phyloP scores from a whole-genome alignment of 2,797 vertebrate species.

The Anas capensis region DNA sequence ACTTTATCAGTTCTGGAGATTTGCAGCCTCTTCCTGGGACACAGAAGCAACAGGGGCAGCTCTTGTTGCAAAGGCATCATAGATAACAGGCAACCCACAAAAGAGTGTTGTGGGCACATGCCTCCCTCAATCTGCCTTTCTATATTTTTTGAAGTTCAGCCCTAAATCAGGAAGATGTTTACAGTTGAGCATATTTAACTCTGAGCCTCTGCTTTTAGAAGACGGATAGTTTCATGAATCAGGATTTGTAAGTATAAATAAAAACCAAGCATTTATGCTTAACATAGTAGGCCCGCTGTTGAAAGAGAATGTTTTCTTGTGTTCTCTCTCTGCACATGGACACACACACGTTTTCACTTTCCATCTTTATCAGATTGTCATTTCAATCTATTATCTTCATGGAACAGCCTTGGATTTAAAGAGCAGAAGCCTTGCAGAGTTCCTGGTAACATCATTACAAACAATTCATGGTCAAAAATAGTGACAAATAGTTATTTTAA shows the following conservation, averaged over 20 bases:
- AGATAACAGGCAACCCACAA: not conserved
- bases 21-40: not conserved
- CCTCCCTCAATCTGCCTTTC: not conserved
- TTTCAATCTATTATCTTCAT: not conserved
- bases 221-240: not conserved
- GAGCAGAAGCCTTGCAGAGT: not conserved
- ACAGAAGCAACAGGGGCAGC: not conserved
- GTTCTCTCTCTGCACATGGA: not conserved
- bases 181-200: not conserved
- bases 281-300: not conserved
- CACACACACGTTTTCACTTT: not conserved
- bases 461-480: not conserved
- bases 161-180: not conserved
- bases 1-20: not conserved
- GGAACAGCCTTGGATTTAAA: not conserved
- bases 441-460: not conserved
- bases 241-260: not conserved
- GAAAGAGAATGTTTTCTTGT: not conserved
- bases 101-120: not conserved
- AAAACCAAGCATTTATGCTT: not conserved
- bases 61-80: not conserved
- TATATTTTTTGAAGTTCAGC: constrained; percentile 10
- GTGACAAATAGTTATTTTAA: not conserved
- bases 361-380: not conserved
- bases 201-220: not conserved